These are phyloP conservation scores for Sinonovacula constricta DNA, from an alignment of 1,140 invertebrate genomes.

Conservation along the genomic window DNA sequence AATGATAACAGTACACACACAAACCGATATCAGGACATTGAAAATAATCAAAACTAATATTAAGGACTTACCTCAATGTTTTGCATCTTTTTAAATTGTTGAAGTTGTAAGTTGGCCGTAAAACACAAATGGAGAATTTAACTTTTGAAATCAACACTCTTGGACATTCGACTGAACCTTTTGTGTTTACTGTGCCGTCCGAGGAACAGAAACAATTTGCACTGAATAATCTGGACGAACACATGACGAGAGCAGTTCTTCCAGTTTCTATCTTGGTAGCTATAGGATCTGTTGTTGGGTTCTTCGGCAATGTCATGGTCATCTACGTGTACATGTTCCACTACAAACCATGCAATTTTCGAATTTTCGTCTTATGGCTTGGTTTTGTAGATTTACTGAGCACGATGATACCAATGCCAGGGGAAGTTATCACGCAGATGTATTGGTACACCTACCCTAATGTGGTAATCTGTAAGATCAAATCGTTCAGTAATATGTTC, in stretches of 20 bases:
- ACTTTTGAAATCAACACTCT: too few relatives aligned
- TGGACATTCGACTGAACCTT: too few relatives aligned
- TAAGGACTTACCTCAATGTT: too few relatives aligned
- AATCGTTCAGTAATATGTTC: conserved; percentile 56
- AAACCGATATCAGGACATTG: too few relatives aligned
- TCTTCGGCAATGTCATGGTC: conserved; percentile 58
- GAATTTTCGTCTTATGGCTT: conserved; percentile 57
- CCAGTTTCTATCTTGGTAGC: conserved; percentile 51
- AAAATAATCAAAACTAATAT: too few relatives aligned
- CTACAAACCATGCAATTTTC: conserved; percentile 47
- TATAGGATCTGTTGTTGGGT: conserved; percentile 48
- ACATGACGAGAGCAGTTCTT: conserved; percentile 44
- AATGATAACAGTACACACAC: too few relatives aligned
- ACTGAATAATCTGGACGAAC: conserved; percentile 36
- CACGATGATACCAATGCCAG: conserved; percentile 58
- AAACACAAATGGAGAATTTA: too few relatives aligned
- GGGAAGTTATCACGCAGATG: conserved; percentile 60
- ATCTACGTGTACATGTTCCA: conserved; percentile 54
- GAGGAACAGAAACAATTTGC: too few relatives aligned
- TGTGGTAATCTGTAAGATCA: conserved; percentile 51
- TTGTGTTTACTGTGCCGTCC: too few relatives aligned
- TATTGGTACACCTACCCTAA: conserved; percentile 61
- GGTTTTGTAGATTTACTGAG: conserved; percentile 58
- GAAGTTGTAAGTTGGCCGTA: too few relatives aligned
- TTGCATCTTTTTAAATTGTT: too few relatives aligned